Percentiles rank a stretch among this genome's conserved stretches.
These are phyloP conservation scores for Okamejei kenojei DNA, from an alignment of 2,797 vertebrate genomes.

Conservation along the genomic window DNA sequence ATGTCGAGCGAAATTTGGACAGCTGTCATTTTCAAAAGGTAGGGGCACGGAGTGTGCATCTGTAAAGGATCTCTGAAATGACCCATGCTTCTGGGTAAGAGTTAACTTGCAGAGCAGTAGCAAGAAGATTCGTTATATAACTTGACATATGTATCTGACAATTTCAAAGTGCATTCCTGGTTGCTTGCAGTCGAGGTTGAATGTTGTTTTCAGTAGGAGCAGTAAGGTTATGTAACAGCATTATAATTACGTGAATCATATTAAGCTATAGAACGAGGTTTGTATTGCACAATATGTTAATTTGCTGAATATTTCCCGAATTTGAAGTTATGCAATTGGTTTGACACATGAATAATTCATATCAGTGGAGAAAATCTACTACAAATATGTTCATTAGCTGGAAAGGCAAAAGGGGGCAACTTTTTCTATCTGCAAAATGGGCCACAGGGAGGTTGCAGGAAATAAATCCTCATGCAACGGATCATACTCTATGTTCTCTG, in stretches of 20 bases:
- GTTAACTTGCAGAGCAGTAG: background rate
- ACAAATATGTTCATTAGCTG: background rate
- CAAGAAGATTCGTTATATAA: background rate
- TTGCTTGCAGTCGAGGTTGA: background rate
- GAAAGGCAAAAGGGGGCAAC: background rate
- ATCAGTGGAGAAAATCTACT: background rate
- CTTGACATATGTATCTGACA: background rate
- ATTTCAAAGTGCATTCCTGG: background rate
- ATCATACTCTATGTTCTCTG: too few species aligned
- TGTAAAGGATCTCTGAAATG: background rate
- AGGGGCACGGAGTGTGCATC: background rate
- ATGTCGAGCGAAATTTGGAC: background rate
- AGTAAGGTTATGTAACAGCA: slow-evolving; percentile 17
- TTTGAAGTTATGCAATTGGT: slow-evolving; percentile 23
- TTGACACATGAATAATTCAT: slow-evolving; percentile 17
- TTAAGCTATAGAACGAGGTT: slow-evolving; percentile 20
- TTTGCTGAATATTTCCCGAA: background rate
- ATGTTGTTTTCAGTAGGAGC: background rate
- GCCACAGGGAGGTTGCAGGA: background rate
- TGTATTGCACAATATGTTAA: slow-evolving; percentile 34
- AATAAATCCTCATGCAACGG: background rate
- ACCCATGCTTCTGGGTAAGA: background rate
- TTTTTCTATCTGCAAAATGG: background rate
- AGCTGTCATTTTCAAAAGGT: background rate
- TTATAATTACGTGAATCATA: slow-evolving; percentile 21